Evolutionary conservation across 2,888 invertebrate species (phyloP).

Genomic region (Nasonovia ribisnigri): DNA sequence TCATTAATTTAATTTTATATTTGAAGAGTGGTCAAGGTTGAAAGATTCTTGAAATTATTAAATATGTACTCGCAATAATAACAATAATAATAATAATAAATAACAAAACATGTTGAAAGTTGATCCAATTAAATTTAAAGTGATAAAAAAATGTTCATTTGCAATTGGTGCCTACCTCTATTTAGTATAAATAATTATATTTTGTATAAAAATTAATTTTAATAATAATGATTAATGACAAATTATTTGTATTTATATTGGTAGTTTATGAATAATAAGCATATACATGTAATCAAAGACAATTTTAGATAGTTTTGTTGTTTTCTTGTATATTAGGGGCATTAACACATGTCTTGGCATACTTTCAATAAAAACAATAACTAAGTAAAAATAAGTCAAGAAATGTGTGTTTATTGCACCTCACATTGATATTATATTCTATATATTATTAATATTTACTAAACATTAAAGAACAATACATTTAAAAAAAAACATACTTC

Average conservation of each 20-base stretch:
- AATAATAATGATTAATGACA: neutral
- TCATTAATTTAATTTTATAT: constrained; percentile 18
- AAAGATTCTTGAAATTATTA: constrained; percentile 30
- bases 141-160: neutral
- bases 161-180: neutral
- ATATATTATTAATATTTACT: neutral
- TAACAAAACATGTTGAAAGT: neutral
- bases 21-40: constrained; percentile 44
- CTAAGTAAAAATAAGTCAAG: neutral
- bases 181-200: neutral
- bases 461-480: no score
- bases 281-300: neutral
- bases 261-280: neutral
- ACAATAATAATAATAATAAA: neutral
- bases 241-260: neutral
- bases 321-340: neutral
- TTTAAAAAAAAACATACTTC: no score
- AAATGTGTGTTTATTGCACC: neutral
- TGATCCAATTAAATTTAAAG: neutral
- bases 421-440: neutral
- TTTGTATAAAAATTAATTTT: neutral
- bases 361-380: neutral
- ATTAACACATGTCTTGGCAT: neutral
- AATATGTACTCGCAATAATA: neutral
- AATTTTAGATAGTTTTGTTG: neutral